These are phyloP conservation scores for Brachymystax lenok DNA, from an alignment of 2,797 vertebrate genomes.

Conservation along the genomic window DNA sequence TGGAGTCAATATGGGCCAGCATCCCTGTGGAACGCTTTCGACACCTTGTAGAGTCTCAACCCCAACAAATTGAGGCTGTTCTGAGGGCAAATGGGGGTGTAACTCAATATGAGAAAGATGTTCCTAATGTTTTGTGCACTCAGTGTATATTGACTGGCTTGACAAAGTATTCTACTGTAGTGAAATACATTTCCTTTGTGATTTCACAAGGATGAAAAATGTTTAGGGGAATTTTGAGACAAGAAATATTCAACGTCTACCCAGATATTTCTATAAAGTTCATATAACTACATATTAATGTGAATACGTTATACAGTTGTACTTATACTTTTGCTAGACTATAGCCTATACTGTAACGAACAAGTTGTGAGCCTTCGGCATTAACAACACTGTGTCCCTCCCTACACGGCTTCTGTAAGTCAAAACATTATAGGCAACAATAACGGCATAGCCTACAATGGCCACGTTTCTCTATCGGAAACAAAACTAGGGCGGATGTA, in stretches of 20 bases:
- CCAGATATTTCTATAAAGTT: neutral
- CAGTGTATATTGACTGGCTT: too few species aligned
- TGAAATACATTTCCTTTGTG: too few species aligned
- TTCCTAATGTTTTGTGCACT: too few species aligned
- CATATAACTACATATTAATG: neutral
- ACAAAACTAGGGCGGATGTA: conserved; percentile 69
- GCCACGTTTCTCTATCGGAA: conserved; percentile 74
- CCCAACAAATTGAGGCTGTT: too few species aligned
- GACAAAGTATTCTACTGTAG: too few species aligned
- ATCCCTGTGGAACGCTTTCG: too few species aligned
- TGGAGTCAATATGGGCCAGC: too few species aligned
- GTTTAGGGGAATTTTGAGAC: neutral
- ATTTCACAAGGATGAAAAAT: neutral
- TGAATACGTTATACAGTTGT: neutral
- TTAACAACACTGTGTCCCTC: conserved; percentile 38
- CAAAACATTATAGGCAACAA: conserved; percentile 55
- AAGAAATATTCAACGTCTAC: neutral
- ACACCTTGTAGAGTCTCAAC: too few species aligned
- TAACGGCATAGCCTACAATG: conserved; percentile 42
- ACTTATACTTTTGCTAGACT: too few species aligned
- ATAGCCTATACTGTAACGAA: neutral
- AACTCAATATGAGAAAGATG: too few species aligned
- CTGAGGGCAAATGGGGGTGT: too few species aligned
- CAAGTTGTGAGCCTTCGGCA: neutral
- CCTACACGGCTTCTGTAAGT: conserved; percentile 45